These are phyloP conservation scores for Zaprionus nigranus DNA, from an alignment of 1,140 invertebrate species.

Conservation along the genomic window DNA sequence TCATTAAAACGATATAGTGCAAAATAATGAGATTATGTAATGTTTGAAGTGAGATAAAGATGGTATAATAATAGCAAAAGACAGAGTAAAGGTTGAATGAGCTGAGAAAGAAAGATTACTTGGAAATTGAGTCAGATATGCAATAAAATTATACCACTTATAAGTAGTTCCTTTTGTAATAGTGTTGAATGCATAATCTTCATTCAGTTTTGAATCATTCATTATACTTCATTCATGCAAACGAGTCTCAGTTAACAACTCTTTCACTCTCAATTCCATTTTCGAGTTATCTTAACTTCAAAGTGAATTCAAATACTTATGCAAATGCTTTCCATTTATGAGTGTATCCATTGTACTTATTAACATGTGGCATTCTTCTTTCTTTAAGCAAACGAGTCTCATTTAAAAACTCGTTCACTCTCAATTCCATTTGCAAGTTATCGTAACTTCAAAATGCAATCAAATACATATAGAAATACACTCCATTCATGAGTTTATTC, in stretches of 20 bases:
- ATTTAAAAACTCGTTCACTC: background rate
- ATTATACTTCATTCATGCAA: background rate
- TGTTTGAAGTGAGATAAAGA: background rate
- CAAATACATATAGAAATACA: background rate
- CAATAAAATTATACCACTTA: background rate
- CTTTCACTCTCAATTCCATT: background rate
- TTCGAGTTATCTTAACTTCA: background rate
- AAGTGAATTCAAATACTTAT: background rate
- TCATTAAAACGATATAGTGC: conserved; percentile 10
- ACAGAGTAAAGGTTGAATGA: background rate
- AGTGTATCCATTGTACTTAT: background rate
- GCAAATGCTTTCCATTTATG: background rate
- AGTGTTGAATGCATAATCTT: too few species aligned
- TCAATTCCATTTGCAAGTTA: background rate
- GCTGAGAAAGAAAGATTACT: background rate
- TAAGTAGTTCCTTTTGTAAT: too few species aligned
- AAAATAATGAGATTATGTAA: conserved; percentile 5
- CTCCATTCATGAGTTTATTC: background rate
- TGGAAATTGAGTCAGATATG: background rate
- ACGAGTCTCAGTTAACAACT: background rate
- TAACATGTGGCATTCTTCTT: background rate
- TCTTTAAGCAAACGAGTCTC: background rate
- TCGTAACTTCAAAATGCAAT: background rate
- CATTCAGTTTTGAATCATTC: too few species aligned
- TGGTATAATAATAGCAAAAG: background rate